Percentiles rank a stretch among this genome's conserved stretches.
Conservation (phyloP, 2,888 invertebrate species). For the Spisula solida region DNA sequence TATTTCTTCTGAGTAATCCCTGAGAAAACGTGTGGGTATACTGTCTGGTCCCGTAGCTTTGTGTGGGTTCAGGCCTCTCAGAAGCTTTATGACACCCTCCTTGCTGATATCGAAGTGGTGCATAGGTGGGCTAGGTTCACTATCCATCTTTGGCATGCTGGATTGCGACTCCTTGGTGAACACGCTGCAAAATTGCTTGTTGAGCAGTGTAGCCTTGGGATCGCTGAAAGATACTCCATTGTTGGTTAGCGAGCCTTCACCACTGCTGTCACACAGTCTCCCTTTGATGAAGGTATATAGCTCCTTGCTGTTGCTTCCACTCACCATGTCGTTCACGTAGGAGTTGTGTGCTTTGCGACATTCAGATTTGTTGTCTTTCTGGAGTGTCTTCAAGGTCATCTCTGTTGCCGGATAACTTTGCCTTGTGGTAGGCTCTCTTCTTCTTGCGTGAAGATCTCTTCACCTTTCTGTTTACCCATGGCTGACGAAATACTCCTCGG, state of each 20-base stretch:
- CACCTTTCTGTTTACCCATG: neutral
- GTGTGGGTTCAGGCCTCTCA: too few species aligned
- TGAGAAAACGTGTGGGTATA: neutral
- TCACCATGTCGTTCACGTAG: neutral
- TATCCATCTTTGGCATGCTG: too few species aligned
- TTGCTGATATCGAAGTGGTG: neutral
- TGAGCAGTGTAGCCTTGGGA: neutral
- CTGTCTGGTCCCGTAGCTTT: neutral
- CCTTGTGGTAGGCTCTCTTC: neutral
- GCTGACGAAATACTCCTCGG: too few species aligned
- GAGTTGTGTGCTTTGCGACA: too few species aligned
- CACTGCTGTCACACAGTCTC: neutral
- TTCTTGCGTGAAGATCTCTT: too few species aligned
- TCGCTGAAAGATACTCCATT: neutral
- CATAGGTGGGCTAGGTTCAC: neutral
- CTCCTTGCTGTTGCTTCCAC: neutral
- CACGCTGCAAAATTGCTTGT: too few species aligned
- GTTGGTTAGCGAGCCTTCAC: neutral
- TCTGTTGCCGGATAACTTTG: neutral
- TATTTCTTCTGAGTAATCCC: neutral
- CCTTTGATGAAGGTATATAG: too few species aligned
- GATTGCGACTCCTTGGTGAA: too few species aligned
- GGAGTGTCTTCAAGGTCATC: neutral
- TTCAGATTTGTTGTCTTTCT: neutral
- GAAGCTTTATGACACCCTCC: too few species aligned